Evolutionary conservation across 2,888 invertebrate genomes (phyloP).

Genomic region (Hypomecis punctinalis): DNA sequence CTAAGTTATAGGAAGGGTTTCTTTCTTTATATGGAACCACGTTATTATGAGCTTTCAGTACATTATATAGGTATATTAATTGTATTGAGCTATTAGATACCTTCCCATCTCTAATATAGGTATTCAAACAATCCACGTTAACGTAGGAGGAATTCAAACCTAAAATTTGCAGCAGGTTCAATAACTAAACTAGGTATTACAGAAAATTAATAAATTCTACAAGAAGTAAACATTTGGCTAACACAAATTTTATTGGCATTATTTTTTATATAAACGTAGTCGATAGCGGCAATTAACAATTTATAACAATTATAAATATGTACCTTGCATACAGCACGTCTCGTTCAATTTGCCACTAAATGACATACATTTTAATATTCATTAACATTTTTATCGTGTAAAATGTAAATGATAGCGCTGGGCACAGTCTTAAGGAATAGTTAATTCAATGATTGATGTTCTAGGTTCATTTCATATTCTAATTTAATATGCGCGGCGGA

Average conservation of each 20-base stretch:
- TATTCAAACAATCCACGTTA: too few relatives aligned
- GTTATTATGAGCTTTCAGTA: too few relatives aligned
- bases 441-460: constrained; percentile 68
- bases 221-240: constrained; percentile 7
- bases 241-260: constrained; percentile 1
- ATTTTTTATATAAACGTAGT: constrained; percentile 2
- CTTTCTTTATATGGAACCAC: too few relatives aligned
- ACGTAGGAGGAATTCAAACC: too few relatives aligned
- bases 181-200: too few relatives aligned
- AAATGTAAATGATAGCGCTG: constrained; percentile 42
- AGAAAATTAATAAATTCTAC: too few relatives aligned
- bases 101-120: too few relatives aligned
- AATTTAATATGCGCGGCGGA: constrained; percentile 33
- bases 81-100: too few relatives aligned
- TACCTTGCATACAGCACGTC: constrained; percentile 18
- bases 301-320: constrained; percentile 11
- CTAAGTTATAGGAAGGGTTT: too few relatives aligned
- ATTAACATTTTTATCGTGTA: constrained; percentile 33
- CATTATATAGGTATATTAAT: too few relatives aligned
- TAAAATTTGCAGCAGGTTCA: too few relatives aligned
- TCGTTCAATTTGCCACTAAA: constrained; percentile 12
- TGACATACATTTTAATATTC: constrained; percentile 44
- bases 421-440: constrained; percentile 57
- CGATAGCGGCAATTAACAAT: background rate
- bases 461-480: constrained; percentile 36